Evolutionary conservation across 92 coral and sea anemone genomes (phyloP).

Genomic region (Siderastrea siderea): DNA sequence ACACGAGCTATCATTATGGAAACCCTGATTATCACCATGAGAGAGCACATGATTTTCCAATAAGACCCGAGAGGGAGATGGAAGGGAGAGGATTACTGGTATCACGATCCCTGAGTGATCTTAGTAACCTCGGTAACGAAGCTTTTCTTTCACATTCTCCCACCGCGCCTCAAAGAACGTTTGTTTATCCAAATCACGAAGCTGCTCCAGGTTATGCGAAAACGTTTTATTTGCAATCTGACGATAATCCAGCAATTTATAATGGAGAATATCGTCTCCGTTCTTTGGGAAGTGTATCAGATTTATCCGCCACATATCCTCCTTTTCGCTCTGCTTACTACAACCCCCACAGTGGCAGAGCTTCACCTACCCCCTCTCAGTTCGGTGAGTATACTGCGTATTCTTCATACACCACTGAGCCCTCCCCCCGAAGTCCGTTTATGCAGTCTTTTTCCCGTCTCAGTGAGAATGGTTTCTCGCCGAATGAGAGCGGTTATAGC

Average conservation of each 20-base stretch:
- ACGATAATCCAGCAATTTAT: background rate
- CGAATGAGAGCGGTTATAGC: constrained; percentile 1
- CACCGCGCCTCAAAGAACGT: constrained; percentile 15
- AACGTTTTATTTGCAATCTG: background rate
- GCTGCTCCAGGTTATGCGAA: background rate
- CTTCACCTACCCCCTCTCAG: constrained; percentile 51
- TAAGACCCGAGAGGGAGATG: constrained; percentile 5
- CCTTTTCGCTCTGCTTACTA: background rate
- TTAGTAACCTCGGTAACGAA: constrained; percentile 13
- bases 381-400: constrained; percentile 18
- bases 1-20: constrained; percentile 2
- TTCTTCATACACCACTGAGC: constrained; percentile 8
- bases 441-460: constrained; percentile 7
- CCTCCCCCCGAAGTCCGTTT: constrained; percentile 5
- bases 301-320: constrained; percentile 7
- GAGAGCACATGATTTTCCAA: background rate
- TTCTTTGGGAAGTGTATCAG: constrained; percentile 31
- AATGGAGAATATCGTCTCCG: constrained; percentile 5
- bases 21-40: background rate
- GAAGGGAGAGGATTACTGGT: background rate
- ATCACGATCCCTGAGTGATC: constrained; percentile 43
- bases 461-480: constrained; percentile 23
- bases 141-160: constrained; percentile 1
- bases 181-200: constrained; percentile 10
- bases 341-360: constrained; percentile 6